These are phyloP conservation scores for Temnothorax nylanderi DNA, from an alignment of 1,140 invertebrate species.

Conservation along the genomic window DNA sequence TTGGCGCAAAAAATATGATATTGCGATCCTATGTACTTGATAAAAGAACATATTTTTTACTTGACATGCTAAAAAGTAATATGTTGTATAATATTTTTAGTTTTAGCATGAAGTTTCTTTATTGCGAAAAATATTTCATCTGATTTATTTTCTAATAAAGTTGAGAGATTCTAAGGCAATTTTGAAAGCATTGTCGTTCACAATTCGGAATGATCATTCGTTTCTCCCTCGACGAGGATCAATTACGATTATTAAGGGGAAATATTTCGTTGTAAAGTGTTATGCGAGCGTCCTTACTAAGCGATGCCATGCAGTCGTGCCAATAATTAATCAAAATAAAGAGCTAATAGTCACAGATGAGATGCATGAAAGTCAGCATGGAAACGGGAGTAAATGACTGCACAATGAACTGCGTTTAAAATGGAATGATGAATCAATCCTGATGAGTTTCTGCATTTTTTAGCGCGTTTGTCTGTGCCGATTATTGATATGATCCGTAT, in stretches of 20 bases:
- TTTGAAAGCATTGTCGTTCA: not conserved
- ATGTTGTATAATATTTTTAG: not conserved
- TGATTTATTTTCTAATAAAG: not conserved
- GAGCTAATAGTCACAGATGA: constrained; percentile 61
- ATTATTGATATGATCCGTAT: not conserved
- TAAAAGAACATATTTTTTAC: not conserved
- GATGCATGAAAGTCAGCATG: constrained; percentile 37
- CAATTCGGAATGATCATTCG: not conserved
- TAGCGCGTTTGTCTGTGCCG: not conserved
- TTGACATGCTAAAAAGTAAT: not conserved
- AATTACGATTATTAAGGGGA: constrained; percentile 39
- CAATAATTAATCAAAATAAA: constrained; percentile 72
- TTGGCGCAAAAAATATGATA: not conserved
- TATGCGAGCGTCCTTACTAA: constrained; percentile 72
- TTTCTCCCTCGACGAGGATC: constrained; percentile 51
- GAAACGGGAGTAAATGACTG: constrained; percentile 27
- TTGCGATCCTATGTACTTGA: not conserved
- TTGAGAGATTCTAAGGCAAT: not conserved
- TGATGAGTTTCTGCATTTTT: constrained; percentile 19
- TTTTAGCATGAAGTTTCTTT: not conserved
- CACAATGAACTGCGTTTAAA: not conserved
- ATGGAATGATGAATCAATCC: constrained; percentile 22
- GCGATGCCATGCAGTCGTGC: constrained; percentile 79
- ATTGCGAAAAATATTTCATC: not conserved
- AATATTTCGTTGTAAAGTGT: constrained; percentile 46